A percentile compares a stretch with the other conserved stretches of the same genome.
Evolutionary conservation across 2,113 vertebrate species (phyloP).

Genomic region (Struthio camelus): DNA sequence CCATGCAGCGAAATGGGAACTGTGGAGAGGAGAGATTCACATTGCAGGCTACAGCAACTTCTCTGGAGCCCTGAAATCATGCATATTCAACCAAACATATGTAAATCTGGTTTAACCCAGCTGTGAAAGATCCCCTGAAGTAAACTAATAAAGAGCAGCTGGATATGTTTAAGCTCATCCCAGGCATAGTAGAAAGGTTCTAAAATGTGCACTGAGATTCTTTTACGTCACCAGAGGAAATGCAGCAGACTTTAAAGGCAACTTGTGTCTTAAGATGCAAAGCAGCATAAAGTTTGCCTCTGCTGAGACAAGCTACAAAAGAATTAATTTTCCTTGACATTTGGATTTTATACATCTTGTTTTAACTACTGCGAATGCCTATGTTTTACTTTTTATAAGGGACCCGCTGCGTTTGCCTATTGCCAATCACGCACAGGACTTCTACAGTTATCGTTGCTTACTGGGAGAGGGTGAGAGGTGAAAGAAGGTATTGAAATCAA

Average conservation of each 20-base stretch:
- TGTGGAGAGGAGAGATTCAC: background rate
- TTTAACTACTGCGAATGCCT: background rate
- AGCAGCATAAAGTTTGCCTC: conserved; percentile 23
- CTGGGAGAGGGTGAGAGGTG: background rate
- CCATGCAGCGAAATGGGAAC: background rate
- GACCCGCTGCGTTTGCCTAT: background rate
- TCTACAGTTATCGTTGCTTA: conserved; percentile 10
- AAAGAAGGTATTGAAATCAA: conserved; percentile 12
- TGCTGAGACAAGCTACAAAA: conserved; percentile 23
- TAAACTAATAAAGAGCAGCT: conserved; percentile 30
- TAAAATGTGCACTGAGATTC: conserved; percentile 33
- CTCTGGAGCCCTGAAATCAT: conserved; percentile 5
- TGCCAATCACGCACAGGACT: background rate
- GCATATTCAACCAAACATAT: background rate
- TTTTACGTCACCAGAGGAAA: conserved; percentile 43
- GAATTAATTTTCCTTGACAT: conserved; percentile 66
- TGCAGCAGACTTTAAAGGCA: conserved; percentile 47
- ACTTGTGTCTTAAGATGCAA: conserved; percentile 51
- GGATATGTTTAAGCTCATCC: conserved; percentile 34
- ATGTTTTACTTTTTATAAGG: background rate
- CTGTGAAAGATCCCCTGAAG: conserved; percentile 34
- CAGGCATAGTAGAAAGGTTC: conserved; percentile 24
- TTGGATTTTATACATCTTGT: conserved; percentile 21
- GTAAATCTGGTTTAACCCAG: conserved; percentile 40
- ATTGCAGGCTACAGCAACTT: conserved; percentile 27